phyloP scores from a whole-genome alignment of 2,797 vertebrate genomes.

The Channallabes apus region DNA sequence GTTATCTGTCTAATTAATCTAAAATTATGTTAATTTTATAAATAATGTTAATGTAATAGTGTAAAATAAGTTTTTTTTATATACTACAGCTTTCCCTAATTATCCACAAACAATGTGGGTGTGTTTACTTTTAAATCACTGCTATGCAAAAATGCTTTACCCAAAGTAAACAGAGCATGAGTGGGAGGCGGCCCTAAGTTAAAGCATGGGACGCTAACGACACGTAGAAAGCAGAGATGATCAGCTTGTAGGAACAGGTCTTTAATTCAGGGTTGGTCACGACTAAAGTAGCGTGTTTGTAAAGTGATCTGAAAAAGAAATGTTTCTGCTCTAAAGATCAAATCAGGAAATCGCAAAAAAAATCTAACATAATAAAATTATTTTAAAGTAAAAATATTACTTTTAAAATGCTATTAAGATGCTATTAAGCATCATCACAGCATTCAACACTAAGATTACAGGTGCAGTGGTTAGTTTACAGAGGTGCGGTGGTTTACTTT shows the following conservation, averaged over 20 bases:
- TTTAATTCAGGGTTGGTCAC: slow-evolving; percentile 1
- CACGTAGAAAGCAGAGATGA: neutral
- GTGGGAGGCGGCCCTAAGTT: neutral
- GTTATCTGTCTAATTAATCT: too few relatives aligned
- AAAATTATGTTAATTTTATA: too few relatives aligned
- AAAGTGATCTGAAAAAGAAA: neutral
- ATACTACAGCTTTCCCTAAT: neutral
- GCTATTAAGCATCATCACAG: too few relatives aligned
- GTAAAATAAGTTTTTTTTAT: too few relatives aligned
- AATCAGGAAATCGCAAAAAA: neutral
- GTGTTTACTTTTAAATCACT: neutral
- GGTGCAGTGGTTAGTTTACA: too few relatives aligned
- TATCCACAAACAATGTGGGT: neutral
- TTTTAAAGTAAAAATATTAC: too few relatives aligned
- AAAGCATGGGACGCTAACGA: neutral
- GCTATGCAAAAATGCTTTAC: too few relatives aligned
- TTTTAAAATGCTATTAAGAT: neutral
- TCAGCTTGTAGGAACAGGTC: slow-evolving; percentile 56
- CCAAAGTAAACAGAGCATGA: neutral
- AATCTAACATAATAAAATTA: neutral
- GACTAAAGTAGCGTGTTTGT: neutral
- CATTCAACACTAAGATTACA: neutral
- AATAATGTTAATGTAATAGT: too few relatives aligned
- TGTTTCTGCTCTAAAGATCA: neutral
- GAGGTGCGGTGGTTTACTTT: too few relatives aligned